Evolutionary conservation across 2,113 vertebrate species (phyloP).

Genomic region (Ailuropoda melanoleuca): DNA sequence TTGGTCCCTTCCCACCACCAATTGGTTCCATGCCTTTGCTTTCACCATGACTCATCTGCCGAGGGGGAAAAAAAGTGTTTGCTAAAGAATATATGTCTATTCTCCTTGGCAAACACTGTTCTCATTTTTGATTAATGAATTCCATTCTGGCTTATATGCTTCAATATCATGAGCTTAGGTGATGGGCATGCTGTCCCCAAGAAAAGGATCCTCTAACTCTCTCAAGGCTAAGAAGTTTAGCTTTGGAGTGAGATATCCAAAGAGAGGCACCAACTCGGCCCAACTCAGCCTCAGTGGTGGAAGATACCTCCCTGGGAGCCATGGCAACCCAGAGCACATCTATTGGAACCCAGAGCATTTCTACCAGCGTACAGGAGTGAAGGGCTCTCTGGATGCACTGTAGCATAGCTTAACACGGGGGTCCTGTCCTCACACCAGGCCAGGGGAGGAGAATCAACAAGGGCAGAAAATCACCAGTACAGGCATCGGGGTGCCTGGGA

Average conservation of each 20-base stretch:
- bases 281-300: neutral
- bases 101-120: neutral
- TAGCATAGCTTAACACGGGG: accelerated
- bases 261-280: neutral
- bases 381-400: neutral
- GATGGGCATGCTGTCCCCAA: neutral
- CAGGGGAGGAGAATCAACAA: neutral
- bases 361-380: neutral
- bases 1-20: neutral
- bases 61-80: neutral
- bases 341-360: neutral
- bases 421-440: neutral
- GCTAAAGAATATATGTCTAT: slow-evolving; percentile 2
- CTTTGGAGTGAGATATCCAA: neutral
- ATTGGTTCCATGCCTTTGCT: neutral
- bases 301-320: neutral
- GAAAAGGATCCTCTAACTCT: neutral
- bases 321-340: neutral
- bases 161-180: neutral
- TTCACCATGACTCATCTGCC: slow-evolving; percentile 6
- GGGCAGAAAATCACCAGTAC: neutral
- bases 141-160: neutral
- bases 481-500: neutral
- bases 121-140: slow-evolving; percentile 18
- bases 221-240: neutral